Evolutionary conservation across 2,797 vertebrate species (phyloP).

Genomic region (Cygnus olor): DNA sequence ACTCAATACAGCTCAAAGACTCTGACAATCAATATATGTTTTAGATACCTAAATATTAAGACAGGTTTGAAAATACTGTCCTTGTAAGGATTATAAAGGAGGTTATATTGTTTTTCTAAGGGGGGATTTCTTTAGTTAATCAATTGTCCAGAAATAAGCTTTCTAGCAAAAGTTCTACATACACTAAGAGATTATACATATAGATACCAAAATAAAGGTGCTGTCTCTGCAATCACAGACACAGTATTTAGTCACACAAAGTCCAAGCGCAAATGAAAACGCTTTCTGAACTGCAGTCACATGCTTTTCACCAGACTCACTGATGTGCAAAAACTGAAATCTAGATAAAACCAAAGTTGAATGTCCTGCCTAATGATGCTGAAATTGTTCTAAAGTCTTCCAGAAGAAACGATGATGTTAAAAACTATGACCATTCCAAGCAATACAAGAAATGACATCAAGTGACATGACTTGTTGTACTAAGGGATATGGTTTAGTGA

Average conservation of each 20-base stretch:
- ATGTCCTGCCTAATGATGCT: background rate
- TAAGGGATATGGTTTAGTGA: no score
- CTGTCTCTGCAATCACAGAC: background rate
- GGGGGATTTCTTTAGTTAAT: background rate
- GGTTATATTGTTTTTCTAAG: background rate
- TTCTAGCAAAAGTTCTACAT: background rate
- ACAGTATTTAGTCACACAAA: background rate
- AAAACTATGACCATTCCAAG: background rate
- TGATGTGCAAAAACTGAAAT: background rate
- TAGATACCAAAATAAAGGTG: background rate
- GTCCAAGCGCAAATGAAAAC: background rate
- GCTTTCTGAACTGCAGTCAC: background rate
- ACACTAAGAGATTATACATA: background rate
- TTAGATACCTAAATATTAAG: background rate
- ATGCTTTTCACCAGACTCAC: background rate
- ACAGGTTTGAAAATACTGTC: background rate
- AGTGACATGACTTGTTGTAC: background rate
- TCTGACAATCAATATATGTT: background rate
- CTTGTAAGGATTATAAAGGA: background rate
- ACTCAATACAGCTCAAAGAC: background rate
- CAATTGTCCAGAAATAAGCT: background rate
- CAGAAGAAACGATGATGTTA: background rate
- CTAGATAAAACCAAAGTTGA: background rate
- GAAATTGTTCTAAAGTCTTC: background rate
- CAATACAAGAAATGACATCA: background rate